Evolutionary conservation across 2,113 vertebrate genomes (phyloP), one percentile per base, ranked within the genome.

Genomic region (Picathartes gymnocephalus): DNA sequence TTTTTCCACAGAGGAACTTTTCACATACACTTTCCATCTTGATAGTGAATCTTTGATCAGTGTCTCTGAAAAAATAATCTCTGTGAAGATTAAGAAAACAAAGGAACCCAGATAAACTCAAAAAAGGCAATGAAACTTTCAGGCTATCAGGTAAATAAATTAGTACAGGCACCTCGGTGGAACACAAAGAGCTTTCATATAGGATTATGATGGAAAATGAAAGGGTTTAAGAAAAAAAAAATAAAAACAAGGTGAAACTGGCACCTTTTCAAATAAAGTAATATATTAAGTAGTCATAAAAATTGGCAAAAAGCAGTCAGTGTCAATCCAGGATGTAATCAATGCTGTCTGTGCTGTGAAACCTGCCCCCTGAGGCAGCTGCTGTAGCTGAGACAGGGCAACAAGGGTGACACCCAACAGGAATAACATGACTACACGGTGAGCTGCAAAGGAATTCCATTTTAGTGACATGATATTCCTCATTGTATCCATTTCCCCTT

Each of bases 71-170:
- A 91, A 74, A 87, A 71, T 58, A 64, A 90, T 54, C 81, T 90
- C 45, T 68, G 37, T 65, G 79, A 93, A 90, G 87, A 93, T 90
- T 45, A 54, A n/a, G 39, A 82, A 81, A 83, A 89, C 53, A 95
- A 85, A 95, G 71, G 62, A 82, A 88, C 19, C 3, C 35, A 85
- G 66, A 91, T 64, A 95, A 87, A 85, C 31, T 72, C 3, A 3
- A 58, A 82, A 87, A 58, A 15, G 22, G 51, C 51, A 88, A 50
- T 24, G 60, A 70, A 94, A 72, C 70, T 79, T 89, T 58, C 33
- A 82, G 56, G 70, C 33, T 70, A 33, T 40, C 79, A 58, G 69
- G 62, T 78, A 91, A 95, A 84, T n/a, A 73, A 90, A 85, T 66
- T 76, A 42, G 56, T 61, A 42, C 16, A 53, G 40, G 15, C 53